phyloP scores from a whole-genome alignment of 1,140 invertebrate genomes.

The Eriocheir sinensis region DNA sequence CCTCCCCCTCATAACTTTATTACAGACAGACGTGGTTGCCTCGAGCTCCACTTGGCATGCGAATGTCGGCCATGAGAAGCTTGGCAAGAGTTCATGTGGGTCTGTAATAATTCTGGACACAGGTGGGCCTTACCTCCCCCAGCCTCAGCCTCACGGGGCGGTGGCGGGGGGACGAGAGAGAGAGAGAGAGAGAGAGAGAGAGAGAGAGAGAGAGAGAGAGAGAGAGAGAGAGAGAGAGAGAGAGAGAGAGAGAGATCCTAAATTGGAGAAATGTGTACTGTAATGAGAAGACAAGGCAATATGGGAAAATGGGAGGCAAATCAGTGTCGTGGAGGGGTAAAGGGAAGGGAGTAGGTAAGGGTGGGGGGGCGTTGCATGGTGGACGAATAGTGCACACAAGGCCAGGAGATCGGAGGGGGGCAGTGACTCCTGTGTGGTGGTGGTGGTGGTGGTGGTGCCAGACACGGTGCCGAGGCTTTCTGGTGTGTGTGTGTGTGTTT shows the following conservation, averaged over 20 bases:
- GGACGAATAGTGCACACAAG: too few species aligned
- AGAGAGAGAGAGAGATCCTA: neutral
- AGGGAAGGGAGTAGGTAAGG: neutral
- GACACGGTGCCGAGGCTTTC: neutral
- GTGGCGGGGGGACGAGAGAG: neutral
- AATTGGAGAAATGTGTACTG: neutral
- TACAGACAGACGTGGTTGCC: neutral
- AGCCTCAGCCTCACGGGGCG: neutral
- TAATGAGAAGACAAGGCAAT: neutral
- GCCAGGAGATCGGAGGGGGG: neutral
- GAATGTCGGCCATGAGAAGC: conserved; percentile 18
- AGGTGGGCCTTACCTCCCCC: neutral
- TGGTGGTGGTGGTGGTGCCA: neutral
- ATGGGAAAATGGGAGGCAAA: too few species aligned
- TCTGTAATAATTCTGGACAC: conserved; percentile 2
- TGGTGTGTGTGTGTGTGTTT: conserved; percentile 49
- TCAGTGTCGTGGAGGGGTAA: neutral
- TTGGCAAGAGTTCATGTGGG: neutral
- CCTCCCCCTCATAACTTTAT: neutral
- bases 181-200: conserved; percentile 41
- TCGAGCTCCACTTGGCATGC: neutral
- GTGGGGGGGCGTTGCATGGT: neutral
- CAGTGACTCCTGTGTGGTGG: neutral
- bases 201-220: conserved; percentile 34
- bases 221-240: neutral